These are phyloP conservation scores for Glaucidium brasilianum DNA, from an alignment of 2,113 vertebrate genomes.

Conservation along the genomic window DNA sequence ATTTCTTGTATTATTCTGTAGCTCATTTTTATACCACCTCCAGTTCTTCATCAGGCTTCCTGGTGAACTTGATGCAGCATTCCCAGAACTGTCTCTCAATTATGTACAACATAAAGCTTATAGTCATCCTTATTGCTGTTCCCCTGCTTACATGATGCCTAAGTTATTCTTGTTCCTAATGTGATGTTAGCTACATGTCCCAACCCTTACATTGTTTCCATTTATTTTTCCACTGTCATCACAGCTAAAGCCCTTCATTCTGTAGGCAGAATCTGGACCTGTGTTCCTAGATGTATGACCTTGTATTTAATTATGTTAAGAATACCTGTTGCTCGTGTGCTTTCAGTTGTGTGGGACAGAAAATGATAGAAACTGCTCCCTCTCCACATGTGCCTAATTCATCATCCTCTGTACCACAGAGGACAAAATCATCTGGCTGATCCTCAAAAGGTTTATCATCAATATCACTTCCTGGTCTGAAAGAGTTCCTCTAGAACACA, in stretches of 20 bases:
- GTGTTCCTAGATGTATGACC: background rate
- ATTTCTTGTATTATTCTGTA: background rate
- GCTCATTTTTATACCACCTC: background rate
- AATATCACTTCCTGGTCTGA: background rate
- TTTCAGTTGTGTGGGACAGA: background rate
- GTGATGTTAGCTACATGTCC: rapidly evolving
- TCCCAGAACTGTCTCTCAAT: background rate
- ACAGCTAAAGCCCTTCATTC: background rate
- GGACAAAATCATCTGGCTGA: background rate
- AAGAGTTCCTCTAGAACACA: background rate
- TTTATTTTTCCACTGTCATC: background rate
- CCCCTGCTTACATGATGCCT: rapidly evolving
- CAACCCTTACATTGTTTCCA: background rate
- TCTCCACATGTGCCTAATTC: background rate
- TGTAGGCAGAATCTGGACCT: background rate
- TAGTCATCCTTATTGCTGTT: background rate
- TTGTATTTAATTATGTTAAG: background rate
- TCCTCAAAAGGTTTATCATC: background rate
- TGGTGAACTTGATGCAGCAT: background rate
- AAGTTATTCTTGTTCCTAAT: background rate
- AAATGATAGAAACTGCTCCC: background rate
- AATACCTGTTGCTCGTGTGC: background rate
- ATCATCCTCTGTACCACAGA: background rate
- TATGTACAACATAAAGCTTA: background rate
- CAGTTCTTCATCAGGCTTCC: background rate